Conservation (phyloP, 1,140 invertebrate genomes). For the Hyles euphorbiae region DNA sequence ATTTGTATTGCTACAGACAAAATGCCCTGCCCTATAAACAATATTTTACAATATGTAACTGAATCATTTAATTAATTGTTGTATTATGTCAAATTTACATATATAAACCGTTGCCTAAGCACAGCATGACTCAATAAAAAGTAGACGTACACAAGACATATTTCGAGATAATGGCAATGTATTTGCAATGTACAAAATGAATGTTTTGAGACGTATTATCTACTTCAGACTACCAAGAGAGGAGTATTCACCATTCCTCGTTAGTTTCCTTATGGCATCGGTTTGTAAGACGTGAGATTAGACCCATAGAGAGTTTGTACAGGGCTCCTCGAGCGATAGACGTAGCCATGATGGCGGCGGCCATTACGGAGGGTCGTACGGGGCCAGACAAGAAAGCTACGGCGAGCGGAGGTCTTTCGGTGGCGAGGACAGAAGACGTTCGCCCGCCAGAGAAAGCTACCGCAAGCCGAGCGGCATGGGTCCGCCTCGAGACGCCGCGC, state of each 20-base stretch:
- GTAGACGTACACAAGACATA: no score
- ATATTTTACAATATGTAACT: no score
- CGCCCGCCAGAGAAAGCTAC: conserved; percentile 63
- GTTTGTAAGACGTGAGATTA: conserved; percentile 37
- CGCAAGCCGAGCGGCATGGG: conserved; percentile 68
- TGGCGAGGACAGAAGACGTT: conserved; percentile 62
- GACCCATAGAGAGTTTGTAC: conserved; percentile 71
- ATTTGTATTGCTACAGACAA: no score
- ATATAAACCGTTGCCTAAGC: no score
- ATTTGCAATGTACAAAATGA: no score
- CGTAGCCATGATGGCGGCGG: conserved; percentile 72
- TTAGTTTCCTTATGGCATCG: conserved; percentile 1
- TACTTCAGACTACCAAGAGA: not conserved
- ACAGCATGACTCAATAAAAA: no score
- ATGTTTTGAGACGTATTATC: not conserved
- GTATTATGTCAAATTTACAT: no score
- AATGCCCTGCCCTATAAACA: no score
- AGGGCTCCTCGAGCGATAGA: conserved; percentile 72
- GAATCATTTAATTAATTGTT: no score
- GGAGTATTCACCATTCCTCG: conserved; percentile 1
- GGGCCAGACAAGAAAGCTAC: conserved; percentile 69
- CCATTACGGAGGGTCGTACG: conserved; percentile 68
- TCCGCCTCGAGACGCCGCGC: conserved; percentile 61
- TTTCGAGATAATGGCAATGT: no score
- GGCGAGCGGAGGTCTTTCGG: conserved; percentile 65